Evolutionary conservation across 2,797 vertebrate species (phyloP), one percentile per base, ranked within the genome.

Genomic region (Vipera latastei): DNA sequence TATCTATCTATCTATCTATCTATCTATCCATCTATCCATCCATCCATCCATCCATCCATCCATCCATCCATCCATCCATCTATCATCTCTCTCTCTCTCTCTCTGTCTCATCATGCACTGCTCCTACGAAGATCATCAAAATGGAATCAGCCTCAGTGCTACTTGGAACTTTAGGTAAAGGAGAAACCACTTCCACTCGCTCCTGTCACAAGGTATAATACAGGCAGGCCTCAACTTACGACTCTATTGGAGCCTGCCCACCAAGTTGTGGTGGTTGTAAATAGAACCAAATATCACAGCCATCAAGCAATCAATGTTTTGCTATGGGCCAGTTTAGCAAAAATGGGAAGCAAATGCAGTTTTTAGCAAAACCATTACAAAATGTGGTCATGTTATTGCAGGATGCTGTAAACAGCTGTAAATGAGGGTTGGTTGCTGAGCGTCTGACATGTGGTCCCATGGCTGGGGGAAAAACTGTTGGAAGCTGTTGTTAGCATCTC

Each of bases 71-170:
- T 60, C 59, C 25, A 25, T 25, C 18, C 25, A 8, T 60, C 20
- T 25, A 60, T 60, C 20, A 55, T 44, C 44, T 44, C 9, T 26
- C 1, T 28, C 11, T 12, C 25, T 63, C 3, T 61, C 8, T 26
- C 0, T 65, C 63, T n/a, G 3, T n/a, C 63, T 6, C 60, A 13
- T n/a, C 38, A 38, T 73, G 14, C 0, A 65, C 53, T 1, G 6
- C 63, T 88, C 93, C 55, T 20, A 69, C 89, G 92, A 93, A 92
- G 8, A 53, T 93, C 57, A 18, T 94, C 69, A 88, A 91, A 25
- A 90, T 89, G 44, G 63, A 59, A 93, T 91, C 91, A 90, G 60
- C 51, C 63, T 94, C 90, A 63, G 63, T 94, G 94, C 6, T 9
- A 65, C 22, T 38, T 83, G 48, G 73, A 93, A 18, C n/a, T 89